Evolutionary conservation across 2,797 vertebrate genomes (phyloP).

Genomic region (Tympanoctomys barrerae): DNA sequence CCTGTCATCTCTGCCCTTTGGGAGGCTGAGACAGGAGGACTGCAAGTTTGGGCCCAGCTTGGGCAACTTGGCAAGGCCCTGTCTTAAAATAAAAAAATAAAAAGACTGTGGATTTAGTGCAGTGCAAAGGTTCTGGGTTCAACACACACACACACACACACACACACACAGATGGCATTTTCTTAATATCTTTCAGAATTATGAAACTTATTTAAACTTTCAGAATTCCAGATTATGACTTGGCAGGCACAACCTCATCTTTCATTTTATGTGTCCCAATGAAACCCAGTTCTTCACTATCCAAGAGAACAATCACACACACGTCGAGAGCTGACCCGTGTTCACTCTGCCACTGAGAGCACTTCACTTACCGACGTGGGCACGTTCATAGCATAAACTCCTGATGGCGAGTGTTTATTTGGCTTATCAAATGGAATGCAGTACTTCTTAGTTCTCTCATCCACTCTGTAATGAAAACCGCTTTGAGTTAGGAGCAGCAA

Average conservation of each 20-base stretch:
- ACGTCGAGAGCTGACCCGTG: neutral
- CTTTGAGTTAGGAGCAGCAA: conserved; percentile 43
- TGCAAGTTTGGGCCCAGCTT: neutral
- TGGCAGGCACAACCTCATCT: conserved; percentile 3
- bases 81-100: neutral
- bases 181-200: conserved; percentile 28
- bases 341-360: conserved; percentile 14
- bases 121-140: neutral
- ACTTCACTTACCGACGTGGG: conserved; percentile 86
- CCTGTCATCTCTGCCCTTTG: neutral
- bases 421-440: conserved; percentile 85
- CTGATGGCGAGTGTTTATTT: conserved; percentile 84
- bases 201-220: conserved; percentile 54
- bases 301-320: neutral
- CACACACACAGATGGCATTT: neutral
- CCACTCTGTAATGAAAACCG: conserved; percentile 86
- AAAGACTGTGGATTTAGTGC: neutral
- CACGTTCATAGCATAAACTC: conserved; percentile 82
- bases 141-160: neutral
- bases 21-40: neutral
- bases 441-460: conserved; percentile 89
- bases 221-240: conserved; percentile 18
- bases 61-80: neutral
- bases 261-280: conserved; percentile 17
- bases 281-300: conserved; percentile 47